Evolutionary conservation across 2,888 invertebrate genomes (phyloP), one percentile per base, ranked within the genome.

Genomic region (Poecilus cupreus): DNA sequence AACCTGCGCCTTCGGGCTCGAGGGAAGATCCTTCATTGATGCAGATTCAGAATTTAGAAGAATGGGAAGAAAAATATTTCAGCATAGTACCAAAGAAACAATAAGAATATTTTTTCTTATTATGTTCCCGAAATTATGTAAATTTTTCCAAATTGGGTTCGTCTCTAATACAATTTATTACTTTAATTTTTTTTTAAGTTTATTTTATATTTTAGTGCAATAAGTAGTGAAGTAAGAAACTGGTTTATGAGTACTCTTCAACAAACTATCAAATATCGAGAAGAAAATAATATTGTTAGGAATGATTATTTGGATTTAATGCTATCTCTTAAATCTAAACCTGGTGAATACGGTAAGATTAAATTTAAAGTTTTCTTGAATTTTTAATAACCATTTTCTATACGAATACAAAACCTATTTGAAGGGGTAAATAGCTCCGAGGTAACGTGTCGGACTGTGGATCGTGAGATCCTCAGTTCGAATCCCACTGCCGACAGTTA

Each of bases 281-380:
- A 87, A 72, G 84, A 88, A 68, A 88, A 88, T 70, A 88, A 87
- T 13, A 83, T 89, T 5, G 84, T 85, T 8, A 85, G 89, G 43
- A 87, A 88, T 37, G 90, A 90, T 82, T 90, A 90, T 75, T 84
- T 90, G 0, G 88, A 90, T 83, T 83, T 88, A n/a, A 85, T 90
- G 32, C 85, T 86, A 57, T 87, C 89, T 10, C 75, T 90, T 39
- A 84, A 85, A 82, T 82, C 85, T 26, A 85, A 84, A 75, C 18
- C 79, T 6, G 75, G 80, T 1, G 81, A 81, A 57, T 77, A 77
- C 22, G 39, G 76, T 77, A 57, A 77, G 16, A 10, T 20, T 22
- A 20, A 3, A 22, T 24, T n/a, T n/a, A n/a, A n/a, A n/a, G n/a
- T n/a, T n/a, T n/a, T n/a, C n/a, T n/a, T n/a, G n/a, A n/a, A n/a